Evolutionary conservation across 2,113 vertebrate genomes (phyloP).

Genomic region (Symphodus melops): DNA sequence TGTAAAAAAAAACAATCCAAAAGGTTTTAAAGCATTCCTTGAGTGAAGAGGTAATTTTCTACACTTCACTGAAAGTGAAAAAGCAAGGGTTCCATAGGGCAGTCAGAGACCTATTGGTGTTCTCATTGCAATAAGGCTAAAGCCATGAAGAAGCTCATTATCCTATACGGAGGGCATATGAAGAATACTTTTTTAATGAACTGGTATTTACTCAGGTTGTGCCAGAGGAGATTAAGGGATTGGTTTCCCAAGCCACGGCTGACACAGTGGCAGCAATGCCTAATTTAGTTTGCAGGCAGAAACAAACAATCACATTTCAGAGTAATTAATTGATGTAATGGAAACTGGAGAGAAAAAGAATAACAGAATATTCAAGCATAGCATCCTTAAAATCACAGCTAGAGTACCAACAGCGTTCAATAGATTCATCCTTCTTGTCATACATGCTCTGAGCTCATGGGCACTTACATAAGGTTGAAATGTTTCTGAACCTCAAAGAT

Average conservation of each 20-base stretch:
- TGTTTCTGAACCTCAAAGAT: slow-evolving; percentile 25
- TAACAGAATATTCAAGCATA: neutral
- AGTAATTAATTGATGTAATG: slow-evolving; percentile 36
- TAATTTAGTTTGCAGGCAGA: slow-evolving; percentile 26
- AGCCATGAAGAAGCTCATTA: slow-evolving; percentile 17
- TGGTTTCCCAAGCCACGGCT: neutral
- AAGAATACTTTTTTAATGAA: slow-evolving; percentile 11
- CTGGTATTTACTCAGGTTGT: slow-evolving; percentile 32
- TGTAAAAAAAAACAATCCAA: too few species aligned
- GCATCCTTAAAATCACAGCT: slow-evolving; percentile 6
- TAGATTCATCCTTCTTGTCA: slow-evolving; percentile 14
- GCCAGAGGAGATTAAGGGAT: slow-evolving; percentile 32
- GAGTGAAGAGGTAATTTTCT: too few species aligned
- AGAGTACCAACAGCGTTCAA: slow-evolving; percentile 3
- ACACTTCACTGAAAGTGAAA: neutral
- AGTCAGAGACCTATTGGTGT: slow-evolving; percentile 19
- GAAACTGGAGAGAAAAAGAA: neutral
- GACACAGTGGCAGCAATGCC: slow-evolving; percentile 19
- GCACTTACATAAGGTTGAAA: slow-evolving; percentile 35
- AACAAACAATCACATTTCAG: slow-evolving; percentile 33
- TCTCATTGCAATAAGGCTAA: neutral
- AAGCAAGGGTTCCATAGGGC: slow-evolving; percentile 32
- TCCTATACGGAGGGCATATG: neutral
- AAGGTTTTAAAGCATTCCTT: too few species aligned
- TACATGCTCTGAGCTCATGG: slow-evolving; percentile 22